phyloP scores from a whole-genome alignment of 2,797 vertebrate species.

The Peromyscus nudipes region DNA sequence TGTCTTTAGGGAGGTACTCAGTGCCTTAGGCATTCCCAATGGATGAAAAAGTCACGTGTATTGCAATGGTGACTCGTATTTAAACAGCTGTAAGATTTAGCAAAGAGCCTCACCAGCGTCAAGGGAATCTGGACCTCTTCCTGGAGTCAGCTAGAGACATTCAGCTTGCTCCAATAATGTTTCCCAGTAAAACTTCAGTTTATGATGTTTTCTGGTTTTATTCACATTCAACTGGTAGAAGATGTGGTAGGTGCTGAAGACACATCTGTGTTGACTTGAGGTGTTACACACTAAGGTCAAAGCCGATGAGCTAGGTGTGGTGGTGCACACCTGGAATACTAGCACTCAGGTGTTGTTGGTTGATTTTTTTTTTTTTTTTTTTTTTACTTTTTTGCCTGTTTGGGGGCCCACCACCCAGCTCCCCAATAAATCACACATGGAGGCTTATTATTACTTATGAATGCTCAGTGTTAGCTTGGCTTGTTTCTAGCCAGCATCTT shows the following conservation, averaged over 20 bases:
- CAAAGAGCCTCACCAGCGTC: neutral
- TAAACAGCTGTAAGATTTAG: constrained; percentile 2
- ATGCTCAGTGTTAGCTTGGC: neutral
- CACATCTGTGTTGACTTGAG: neutral
- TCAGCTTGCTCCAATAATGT: neutral
- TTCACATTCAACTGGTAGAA: neutral
- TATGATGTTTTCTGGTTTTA: neutral
- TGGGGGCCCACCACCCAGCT: too few species aligned
- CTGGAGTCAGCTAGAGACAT: neutral
- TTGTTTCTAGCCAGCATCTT: neutral
- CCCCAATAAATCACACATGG: neutral
- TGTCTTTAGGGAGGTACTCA: neutral
- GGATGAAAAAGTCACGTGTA: neutral
- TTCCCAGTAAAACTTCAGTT: neutral
- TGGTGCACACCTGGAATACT: too few species aligned
- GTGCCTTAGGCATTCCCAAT: neutral
- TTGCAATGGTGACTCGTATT: neutral
- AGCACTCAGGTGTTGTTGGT: neutral
- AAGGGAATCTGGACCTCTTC: neutral
- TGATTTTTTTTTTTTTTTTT: neutral
- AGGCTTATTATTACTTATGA: neutral
- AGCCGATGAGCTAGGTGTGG: neutral
- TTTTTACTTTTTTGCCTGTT: neutral
- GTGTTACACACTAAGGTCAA: neutral
- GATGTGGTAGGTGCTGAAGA: neutral